These are phyloP conservation scores for Albula glossodonta DNA, from an alignment of 2,113 vertebrate genomes.

Conservation along the genomic window DNA sequence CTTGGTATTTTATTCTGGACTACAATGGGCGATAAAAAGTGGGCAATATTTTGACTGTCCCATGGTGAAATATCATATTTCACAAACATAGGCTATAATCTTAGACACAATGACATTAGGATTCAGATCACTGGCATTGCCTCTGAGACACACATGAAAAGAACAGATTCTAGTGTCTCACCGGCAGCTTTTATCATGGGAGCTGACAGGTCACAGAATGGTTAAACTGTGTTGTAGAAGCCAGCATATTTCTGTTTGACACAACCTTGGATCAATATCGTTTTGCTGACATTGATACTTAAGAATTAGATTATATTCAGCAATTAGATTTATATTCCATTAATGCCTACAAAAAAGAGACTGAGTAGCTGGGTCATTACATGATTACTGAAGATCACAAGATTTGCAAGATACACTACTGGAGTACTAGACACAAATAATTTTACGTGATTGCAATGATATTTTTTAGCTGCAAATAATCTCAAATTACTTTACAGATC, in stretches of 20 bases:
- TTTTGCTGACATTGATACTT: conserved; percentile 1
- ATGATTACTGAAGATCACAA: not conserved
- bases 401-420: not conserved
- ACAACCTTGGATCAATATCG: not conserved
- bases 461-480: too few relatives aligned
- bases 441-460: not conserved
- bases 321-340: not conserved
- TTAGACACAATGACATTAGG: too few relatives aligned
- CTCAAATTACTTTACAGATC: not conserved
- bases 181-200: too few relatives aligned
- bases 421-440: not conserved
- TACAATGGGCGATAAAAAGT: not conserved
- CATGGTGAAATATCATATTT: too few relatives aligned
- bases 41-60: not conserved
- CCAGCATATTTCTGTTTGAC: not conserved
- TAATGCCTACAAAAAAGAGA: not conserved
- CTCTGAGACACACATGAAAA: too few relatives aligned
- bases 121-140: too few relatives aligned
- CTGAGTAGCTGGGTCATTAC: not conserved
- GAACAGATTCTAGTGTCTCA: too few relatives aligned
- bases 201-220: too few relatives aligned
- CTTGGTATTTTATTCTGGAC: not conserved
- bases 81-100: too few relatives aligned
- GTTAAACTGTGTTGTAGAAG: not conserved
- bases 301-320: not conserved